Conservation (phyloP, 2,113 vertebrate species). For the Psettodes erumei region DNA sequence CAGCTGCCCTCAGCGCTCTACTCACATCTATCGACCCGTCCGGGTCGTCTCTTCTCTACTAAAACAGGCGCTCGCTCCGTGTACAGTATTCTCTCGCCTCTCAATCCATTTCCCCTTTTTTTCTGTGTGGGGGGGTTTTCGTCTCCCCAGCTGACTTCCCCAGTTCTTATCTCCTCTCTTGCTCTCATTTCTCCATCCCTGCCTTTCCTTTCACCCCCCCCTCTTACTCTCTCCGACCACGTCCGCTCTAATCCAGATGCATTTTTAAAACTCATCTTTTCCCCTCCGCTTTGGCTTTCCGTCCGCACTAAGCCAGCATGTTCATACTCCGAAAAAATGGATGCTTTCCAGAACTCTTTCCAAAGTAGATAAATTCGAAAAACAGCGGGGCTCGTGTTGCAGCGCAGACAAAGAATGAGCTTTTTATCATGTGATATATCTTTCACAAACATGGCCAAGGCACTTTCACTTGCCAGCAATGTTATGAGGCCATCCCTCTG, state of each 20-base stretch:
- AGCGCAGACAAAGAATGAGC: slow-evolving; percentile 34
- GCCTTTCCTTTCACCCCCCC: slow-evolving; percentile 34
- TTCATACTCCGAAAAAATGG: slow-evolving; percentile 36
- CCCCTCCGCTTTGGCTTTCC: slow-evolving; percentile 25
- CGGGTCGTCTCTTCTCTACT: slow-evolving; percentile 25
- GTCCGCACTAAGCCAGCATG: slow-evolving; percentile 29
- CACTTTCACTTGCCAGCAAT: slow-evolving; percentile 48
- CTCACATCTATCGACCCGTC: slow-evolving; percentile 74
- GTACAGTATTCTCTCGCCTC: slow-evolving; percentile 38
- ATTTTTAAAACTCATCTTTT: slow-evolving; percentile 45
- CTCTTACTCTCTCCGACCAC: slow-evolving; percentile 23
- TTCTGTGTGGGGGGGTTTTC: too few relatives aligned
- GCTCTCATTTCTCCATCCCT: background rate
- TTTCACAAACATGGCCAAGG: slow-evolving; percentile 56
- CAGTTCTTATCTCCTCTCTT: slow-evolving; percentile 34
- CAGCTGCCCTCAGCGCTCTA: slow-evolving; percentile 44
- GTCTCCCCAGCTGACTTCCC: slow-evolving; percentile 7
- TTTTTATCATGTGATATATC: slow-evolving; percentile 69
- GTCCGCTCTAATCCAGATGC: slow-evolving; percentile 50
- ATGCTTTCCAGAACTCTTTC: slow-evolving; percentile 52
- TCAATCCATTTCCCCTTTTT: slow-evolving; percentile 64
- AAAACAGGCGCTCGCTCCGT: slow-evolving; percentile 46
- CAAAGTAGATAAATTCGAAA: slow-evolving; percentile 56
- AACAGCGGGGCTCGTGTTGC: slow-evolving; percentile 45
- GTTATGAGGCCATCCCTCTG: slow-evolving; percentile 44